Percentiles rank a stretch among this genome's conserved stretches.
Conservation (phyloP, 1,140 invertebrate genomes). For the Helicorthomorpha holstii region DNA sequence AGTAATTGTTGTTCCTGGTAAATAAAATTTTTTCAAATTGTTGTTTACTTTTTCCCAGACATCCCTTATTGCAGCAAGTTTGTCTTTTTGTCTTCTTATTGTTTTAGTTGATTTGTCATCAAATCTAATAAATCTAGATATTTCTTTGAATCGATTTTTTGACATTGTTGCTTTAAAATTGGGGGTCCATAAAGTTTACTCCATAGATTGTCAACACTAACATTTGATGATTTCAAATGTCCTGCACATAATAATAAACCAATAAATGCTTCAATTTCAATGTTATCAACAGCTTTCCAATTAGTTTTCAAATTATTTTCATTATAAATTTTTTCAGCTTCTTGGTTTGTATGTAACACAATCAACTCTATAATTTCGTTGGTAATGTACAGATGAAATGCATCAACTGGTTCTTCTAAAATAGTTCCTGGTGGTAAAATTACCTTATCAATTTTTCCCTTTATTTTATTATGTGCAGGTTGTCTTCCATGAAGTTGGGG, state of each 20-base stretch:
- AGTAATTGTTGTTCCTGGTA: conserved; percentile 9
- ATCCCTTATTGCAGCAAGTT: neutral
- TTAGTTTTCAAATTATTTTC: too few species aligned
- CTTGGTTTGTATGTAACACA: neutral
- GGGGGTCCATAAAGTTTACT: neutral
- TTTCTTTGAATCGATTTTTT: neutral
- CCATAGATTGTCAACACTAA: neutral
- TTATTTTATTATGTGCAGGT: neutral
- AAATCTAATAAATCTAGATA: neutral
- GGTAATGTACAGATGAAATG: neutral
- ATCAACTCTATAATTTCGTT: neutral
- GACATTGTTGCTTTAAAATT: neutral
- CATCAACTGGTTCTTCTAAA: neutral
- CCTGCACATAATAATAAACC: conserved; percentile 4
- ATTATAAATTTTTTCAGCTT: neutral
- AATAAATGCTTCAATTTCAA: conserved; percentile 10
- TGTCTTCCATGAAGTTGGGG: neutral
- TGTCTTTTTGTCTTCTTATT: neutral
- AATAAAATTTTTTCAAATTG: neutral
- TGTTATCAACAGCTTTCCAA: neutral
- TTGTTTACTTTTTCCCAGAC: neutral
- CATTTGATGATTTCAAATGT: neutral
- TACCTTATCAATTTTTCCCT: neutral
- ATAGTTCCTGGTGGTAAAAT: neutral
- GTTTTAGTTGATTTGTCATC: neutral